A percentile compares a stretch with the other conserved stretches of the same genome.
phyloP scores from a whole-genome alignment of 2,113 vertebrate genomes.

The Narcine bancroftii region DNA sequence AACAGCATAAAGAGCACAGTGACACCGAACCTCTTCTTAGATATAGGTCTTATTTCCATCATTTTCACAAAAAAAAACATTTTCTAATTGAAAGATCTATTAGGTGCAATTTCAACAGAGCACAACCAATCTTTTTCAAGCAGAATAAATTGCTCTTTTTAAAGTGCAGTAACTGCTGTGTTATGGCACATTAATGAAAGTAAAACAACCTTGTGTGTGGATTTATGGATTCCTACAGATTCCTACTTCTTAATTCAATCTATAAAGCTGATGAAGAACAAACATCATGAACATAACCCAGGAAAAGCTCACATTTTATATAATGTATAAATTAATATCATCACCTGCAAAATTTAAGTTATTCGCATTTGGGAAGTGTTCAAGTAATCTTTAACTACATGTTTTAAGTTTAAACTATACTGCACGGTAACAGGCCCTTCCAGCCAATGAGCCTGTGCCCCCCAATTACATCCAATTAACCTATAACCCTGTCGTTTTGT shows the following conservation, averaged over 20 bases:
- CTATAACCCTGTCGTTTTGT: too few species aligned
- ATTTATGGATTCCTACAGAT: neutral
- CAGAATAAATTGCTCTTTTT: neutral
- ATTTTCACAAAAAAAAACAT: too few species aligned
- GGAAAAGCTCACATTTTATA: neutral
- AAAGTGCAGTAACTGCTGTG: neutral
- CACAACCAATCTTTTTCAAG: neutral
- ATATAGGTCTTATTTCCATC: too few species aligned
- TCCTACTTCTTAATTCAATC: too few species aligned
- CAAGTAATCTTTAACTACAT: too few species aligned
- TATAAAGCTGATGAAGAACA: neutral
- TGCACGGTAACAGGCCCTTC: too few species aligned
- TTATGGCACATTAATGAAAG: neutral
- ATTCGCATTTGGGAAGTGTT: neutral
- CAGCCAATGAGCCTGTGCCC: too few species aligned
- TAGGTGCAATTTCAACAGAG: neutral
- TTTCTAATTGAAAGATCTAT: neutral
- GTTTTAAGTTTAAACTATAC: too few species aligned
- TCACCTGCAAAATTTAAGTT: neutral
- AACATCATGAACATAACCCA: neutral
- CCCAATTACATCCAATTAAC: too few species aligned
- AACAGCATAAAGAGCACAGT: neutral
- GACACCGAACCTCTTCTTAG: neutral
- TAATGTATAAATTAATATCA: neutral
- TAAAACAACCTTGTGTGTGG: neutral